Evolutionary conservation across 2,113 vertebrate genomes (phyloP).

Genomic region (Orthonyx spaldingii): DNA sequence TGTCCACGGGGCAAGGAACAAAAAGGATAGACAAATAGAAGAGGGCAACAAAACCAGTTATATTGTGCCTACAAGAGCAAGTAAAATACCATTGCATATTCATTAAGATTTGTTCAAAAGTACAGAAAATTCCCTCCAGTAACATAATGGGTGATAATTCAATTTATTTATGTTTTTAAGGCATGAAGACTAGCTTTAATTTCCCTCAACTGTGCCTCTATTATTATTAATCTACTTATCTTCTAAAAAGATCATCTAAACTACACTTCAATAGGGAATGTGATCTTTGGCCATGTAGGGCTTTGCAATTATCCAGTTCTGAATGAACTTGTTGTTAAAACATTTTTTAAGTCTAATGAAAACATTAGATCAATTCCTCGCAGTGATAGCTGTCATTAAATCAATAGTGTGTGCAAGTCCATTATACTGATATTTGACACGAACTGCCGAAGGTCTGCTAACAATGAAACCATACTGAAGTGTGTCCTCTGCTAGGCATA

Average conservation of each 20-base stretch:
- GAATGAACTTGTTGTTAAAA: slow-evolving; percentile 75
- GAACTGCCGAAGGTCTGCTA: neutral
- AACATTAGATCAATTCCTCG: slow-evolving; percentile 63
- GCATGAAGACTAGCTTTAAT: slow-evolving; percentile 3
- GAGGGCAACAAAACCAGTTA: neutral
- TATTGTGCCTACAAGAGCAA: neutral
- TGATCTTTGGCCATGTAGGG: neutral
- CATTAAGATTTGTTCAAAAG: slow-evolving; percentile 5
- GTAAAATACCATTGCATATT: neutral
- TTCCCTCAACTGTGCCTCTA: slow-evolving; percentile 28
- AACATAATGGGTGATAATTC: slow-evolving; percentile 23
- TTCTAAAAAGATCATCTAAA: slow-evolving; percentile 28
- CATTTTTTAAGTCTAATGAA: slow-evolving; percentile 72
- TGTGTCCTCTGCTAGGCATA: slow-evolving; percentile 11
- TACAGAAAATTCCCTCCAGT: slow-evolving; percentile 23
- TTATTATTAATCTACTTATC: slow-evolving; percentile 37
- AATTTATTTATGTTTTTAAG: slow-evolving; percentile 59
- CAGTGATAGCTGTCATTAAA: slow-evolving; percentile 71
- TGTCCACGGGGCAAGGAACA: rapidly evolving
- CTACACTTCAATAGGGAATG: slow-evolving; percentile 21
- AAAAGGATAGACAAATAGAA: neutral
- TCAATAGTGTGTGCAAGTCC: slow-evolving; percentile 61
- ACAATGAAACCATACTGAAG: slow-evolving; percentile 5
- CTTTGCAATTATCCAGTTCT: slow-evolving; percentile 27
- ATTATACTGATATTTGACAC: slow-evolving; percentile 49